Base-by-base conservation (phyloP, 1,140 invertebrate genomes). In the Papilio aristodemus region DNA sequence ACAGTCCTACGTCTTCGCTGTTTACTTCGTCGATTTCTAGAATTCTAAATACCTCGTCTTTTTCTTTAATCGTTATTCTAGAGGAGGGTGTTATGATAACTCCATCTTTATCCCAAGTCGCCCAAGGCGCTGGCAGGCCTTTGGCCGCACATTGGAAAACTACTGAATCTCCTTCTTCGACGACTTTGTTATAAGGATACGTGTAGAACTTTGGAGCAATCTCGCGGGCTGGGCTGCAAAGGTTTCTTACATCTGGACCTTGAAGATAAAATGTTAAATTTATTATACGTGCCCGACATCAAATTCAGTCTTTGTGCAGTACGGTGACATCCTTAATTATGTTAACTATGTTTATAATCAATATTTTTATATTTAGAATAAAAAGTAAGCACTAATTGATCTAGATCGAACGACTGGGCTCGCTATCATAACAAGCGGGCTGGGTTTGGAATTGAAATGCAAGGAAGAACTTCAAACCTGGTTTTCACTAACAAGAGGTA, bases 101-200 rank as follows among this genome's bases (percentile, higher is more conserved):
- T 4, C 95, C 94, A 76, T 97, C 95, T 80, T 97, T 97, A 79
- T 96, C 95, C 96, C 96, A 97, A 4, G 93, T 93, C 0, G 94
- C 93, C 95, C 95, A 96, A 0, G 96, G 96, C 0, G 93, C 88
- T 0, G 96, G 96, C 75, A 96, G 93, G 0, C 96, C 96, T 7
- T 93, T 93, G 0, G 97, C 94, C 1, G 96, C 94, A 76, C 96
- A 96, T 76, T 96, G 95, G 86, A 97, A 97, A 7, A 94, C 88
- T 4, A 91, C 82, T 3, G 71, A 72, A 5, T 97, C 96, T 8
- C 96, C 96, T 86, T 96, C 95, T 81, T 97, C 95, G 0, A 94
- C 96, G 6, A 97, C 94, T 57, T 95, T 94, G 83, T 97, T 97
- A 80, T 96, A 96, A 1, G 97, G 97, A 68, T 97, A 95, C 19